A percentile compares a stretch with the other conserved stretches of the same genome.
Evolutionary conservation across 1,140 invertebrate species (phyloP).

Genomic region (Thalassaphorura encarpata): DNA sequence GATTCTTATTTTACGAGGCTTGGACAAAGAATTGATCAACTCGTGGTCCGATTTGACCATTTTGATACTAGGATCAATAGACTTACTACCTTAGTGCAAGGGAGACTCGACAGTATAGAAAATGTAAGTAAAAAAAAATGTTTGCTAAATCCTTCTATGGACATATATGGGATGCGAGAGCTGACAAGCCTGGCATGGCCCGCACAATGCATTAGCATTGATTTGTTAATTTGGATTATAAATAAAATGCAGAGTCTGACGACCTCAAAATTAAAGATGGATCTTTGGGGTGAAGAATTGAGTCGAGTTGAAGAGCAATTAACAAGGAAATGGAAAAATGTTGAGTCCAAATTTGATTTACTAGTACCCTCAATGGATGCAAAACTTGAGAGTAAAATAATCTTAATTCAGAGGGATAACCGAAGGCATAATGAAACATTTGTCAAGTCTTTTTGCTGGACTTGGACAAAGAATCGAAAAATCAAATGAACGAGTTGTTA

Average conservation of each 20-base stretch:
- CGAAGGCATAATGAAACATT: slow-evolving; percentile 19
- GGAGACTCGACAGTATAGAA: slow-evolving; percentile 24
- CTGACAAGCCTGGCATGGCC: neutral
- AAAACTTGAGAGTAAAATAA: slow-evolving; percentile 23
- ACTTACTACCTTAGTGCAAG: slow-evolving; percentile 13
- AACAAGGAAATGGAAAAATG: slow-evolving; percentile 25
- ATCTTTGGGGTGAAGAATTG: slow-evolving; percentile 22
- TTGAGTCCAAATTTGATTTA: slow-evolving; percentile 24
- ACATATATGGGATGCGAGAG: neutral
- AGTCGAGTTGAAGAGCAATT: slow-evolving; percentile 26
- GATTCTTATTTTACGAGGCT: slow-evolving; percentile 10
- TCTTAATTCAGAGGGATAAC: slow-evolving; percentile 23
- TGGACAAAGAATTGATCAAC: slow-evolving; percentile 8
- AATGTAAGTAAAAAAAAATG: slow-evolving; percentile 13
- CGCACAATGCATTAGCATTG: neutral
- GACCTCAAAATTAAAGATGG: slow-evolving; percentile 19
- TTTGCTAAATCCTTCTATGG: neutral
- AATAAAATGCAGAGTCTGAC: slow-evolving; percentile 14
- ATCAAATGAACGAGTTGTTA: neutral
- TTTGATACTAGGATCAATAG: slow-evolving; percentile 23
- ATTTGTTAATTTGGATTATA: neutral
- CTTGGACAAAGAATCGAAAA: slow-evolving; percentile 5
- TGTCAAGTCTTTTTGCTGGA: neutral
- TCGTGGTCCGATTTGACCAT: slow-evolving; percentile 23
- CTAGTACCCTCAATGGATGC: slow-evolving; percentile 1